These are phyloP conservation scores for Aphelinus certus DNA, from an alignment of 1,140 invertebrate species.

Conservation along the genomic window DNA sequence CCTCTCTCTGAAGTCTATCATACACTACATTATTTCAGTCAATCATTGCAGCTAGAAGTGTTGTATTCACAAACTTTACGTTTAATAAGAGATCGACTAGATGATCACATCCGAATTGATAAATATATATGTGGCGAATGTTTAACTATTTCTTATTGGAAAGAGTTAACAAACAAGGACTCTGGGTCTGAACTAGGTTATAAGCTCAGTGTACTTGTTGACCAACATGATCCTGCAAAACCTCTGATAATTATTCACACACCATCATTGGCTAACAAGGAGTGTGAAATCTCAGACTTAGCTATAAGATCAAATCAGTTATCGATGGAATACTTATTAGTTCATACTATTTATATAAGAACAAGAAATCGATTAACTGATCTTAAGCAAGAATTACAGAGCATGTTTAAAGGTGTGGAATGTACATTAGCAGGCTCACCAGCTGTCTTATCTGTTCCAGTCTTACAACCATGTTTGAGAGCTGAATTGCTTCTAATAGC, in stretches of 20 bases:
- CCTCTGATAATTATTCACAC: conserved; percentile 88
- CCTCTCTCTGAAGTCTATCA: conserved; percentile 86
- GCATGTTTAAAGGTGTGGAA: conserved; percentile 78
- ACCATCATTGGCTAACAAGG: conserved; percentile 82
- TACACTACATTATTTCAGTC: conserved; percentile 93
- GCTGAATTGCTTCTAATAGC: conserved; percentile 92
- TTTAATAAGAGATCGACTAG: conserved; percentile 86
- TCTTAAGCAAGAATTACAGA: conserved; percentile 82
- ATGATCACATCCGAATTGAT: conserved; percentile 91
- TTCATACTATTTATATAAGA: conserved; percentile 96
- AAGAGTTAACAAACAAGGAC: conserved; percentile 73
- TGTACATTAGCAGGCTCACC: conserved; percentile 83
- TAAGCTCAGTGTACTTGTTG: conserved; percentile 87
- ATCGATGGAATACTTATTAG: conserved; percentile 94
- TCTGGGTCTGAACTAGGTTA: conserved; percentile 87
- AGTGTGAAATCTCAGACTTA: conserved; percentile 80
- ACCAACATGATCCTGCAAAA: conserved; percentile 81
- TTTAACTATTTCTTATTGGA: conserved; percentile 94
- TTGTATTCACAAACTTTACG: conserved; percentile 93
- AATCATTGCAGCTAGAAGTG: conserved; percentile 93
- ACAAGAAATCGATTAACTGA: conserved; percentile 84
- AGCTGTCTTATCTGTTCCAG: conserved; percentile 88
- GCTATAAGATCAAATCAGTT: conserved; percentile 87
- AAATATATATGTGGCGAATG: conserved; percentile 90
- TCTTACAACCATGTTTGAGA: conserved; percentile 87